Evolutionary conservation across 2,888 invertebrate species (phyloP).

Genomic region (Vandiemenella viatica): DNA sequence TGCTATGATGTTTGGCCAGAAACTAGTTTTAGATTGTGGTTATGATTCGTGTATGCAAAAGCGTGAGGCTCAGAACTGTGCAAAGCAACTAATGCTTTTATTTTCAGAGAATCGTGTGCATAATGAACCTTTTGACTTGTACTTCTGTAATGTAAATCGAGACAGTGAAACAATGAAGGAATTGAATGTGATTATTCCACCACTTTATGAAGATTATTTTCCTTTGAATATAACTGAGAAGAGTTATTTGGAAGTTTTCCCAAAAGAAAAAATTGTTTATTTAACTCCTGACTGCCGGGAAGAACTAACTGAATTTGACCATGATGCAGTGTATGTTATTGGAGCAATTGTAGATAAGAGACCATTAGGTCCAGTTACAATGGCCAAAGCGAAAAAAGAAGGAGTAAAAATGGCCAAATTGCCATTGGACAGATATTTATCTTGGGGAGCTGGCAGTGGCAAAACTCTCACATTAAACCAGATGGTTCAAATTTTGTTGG

Average conservation of each 20-base stretch:
- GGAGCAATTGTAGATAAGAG: slow-evolving; percentile 37
- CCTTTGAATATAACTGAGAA: slow-evolving; percentile 53
- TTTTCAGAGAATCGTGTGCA: slow-evolving; percentile 60
- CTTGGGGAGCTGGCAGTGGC: slow-evolving; percentile 59
- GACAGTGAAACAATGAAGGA: slow-evolving; percentile 37
- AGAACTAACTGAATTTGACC: slow-evolving; percentile 50
- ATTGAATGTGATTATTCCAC: slow-evolving; percentile 47
- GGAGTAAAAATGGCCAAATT: slow-evolving; percentile 62
- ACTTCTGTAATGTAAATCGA: slow-evolving; percentile 53
- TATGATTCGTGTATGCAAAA: slow-evolving; percentile 62
- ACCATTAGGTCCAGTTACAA: slow-evolving; percentile 49
- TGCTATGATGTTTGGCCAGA: slow-evolving; percentile 48
- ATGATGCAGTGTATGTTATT: slow-evolving; percentile 69
- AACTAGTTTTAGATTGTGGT: slow-evolving; percentile 67
- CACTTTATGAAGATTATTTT: slow-evolving; percentile 50
- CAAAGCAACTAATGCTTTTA: slow-evolving; percentile 56
- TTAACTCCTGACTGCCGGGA: slow-evolving; percentile 70
- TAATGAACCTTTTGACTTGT: slow-evolving; percentile 62
- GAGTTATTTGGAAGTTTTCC: slow-evolving; percentile 67
- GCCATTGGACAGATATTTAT: slow-evolving; percentile 62
- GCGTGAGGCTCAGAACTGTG: slow-evolving; percentile 54
- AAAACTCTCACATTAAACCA: slow-evolving; percentile 71
- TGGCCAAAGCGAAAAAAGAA: slow-evolving; percentile 72
- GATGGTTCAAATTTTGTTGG: slow-evolving; percentile 45
- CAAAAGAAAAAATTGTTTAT: slow-evolving; percentile 67